A percentile compares a stretch with the other conserved stretches of the same genome.
phyloP scores from a whole-genome alignment of 2,113 vertebrate species.

The Sarotherodon lohbergeri region DNA sequence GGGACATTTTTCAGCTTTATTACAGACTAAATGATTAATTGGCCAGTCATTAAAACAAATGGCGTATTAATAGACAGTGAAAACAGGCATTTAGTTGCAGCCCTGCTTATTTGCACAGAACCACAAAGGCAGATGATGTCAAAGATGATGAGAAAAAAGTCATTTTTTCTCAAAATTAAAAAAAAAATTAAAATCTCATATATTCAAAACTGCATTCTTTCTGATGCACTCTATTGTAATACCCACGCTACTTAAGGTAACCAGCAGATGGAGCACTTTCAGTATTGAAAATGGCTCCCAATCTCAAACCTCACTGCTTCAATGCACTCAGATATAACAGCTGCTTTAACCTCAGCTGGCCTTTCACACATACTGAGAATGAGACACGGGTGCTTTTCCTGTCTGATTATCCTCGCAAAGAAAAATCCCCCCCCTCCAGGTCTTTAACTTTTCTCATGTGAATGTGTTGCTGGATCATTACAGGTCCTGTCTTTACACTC shows the following conservation, averaged over 20 bases:
- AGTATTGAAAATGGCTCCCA: neutral
- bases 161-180: neutral
- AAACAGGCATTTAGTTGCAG: neutral
- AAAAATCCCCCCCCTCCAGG: neutral
- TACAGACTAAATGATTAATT: neutral
- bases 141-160: neutral
- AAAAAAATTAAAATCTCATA: neutral
- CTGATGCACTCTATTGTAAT: neutral
- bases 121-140: neutral
- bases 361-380: neutral
- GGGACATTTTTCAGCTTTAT: neutral
- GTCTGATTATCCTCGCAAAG: neutral
- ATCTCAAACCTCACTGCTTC: neutral
- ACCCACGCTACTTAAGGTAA: neutral
- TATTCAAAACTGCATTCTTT: neutral
- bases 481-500: neutral
- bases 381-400: neutral
- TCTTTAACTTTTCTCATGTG: neutral
- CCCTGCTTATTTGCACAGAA: neutral
- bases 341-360: neutral
- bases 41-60: neutral
- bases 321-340: neutral
- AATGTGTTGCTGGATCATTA: neutral
- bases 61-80: neutral
- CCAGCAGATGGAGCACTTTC: slow-evolving; percentile 66